Evolutionary conservation across 92 coral and sea anemone genomes (phyloP).

Genomic region (Palythoa caribaeorum): DNA sequence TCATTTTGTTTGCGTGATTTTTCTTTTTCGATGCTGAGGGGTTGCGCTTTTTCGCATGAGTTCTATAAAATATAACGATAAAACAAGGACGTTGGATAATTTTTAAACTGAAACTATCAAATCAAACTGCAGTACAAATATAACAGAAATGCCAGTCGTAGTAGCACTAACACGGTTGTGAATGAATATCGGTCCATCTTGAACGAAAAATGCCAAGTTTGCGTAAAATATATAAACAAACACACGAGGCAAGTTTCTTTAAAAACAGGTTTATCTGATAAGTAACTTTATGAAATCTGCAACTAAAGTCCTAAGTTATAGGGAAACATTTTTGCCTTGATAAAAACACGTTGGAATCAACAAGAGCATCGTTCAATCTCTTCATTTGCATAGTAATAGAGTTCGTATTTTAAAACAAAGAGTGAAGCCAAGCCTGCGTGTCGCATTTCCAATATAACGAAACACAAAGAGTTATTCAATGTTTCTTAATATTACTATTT

Average conservation of each 20-base stretch:
- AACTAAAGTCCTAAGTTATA: neutral
- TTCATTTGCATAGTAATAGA: conserved; percentile 37
- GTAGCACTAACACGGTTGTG: neutral
- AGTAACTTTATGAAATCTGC: neutral
- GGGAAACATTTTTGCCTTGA: conserved; percentile 23
- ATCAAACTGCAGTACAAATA: conserved; percentile 7
- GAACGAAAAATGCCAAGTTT: neutral
- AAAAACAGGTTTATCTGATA: neutral
- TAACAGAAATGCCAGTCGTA: neutral
- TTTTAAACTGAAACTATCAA: conserved; percentile 21
- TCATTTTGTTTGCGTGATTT: neutral
- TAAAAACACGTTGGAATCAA: conserved; percentile 4
- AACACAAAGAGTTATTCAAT: conserved; percentile 11
- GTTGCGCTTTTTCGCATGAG: neutral
- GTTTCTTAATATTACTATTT: conserved; percentile 20
- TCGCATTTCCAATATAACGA: conserved; percentile 19
- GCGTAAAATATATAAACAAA: neutral
- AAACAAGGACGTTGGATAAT: conserved; percentile 21
- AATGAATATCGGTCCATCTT: neutral
- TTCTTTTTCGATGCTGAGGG: neutral
- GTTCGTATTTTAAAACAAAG: conserved; percentile 33
- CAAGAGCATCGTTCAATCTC: neutral
- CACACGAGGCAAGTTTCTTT: neutral
- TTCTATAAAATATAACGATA: neutral
- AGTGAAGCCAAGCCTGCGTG: conserved; percentile 40